A percentile compares a stretch with the other conserved stretches of the same genome.
phyloP scores from a whole-genome alignment of 2,113 vertebrate species.

The Heteronetta atricapilla region DNA sequence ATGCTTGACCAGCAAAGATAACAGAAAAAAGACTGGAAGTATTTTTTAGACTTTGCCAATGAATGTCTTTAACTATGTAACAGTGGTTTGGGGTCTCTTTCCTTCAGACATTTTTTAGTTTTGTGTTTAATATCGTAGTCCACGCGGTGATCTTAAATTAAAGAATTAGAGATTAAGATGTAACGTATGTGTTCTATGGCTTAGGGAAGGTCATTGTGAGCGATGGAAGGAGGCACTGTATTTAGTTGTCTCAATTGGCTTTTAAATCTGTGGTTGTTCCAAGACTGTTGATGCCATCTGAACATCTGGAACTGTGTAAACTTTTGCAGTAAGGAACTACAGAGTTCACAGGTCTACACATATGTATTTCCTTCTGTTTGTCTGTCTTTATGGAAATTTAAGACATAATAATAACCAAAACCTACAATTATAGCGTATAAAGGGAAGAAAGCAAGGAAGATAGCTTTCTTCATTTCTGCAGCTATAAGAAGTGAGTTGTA shows the following conservation, averaged over 20 bases:
- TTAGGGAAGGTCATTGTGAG: neutral
- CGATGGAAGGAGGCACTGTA: accelerated
- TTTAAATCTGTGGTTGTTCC: neutral
- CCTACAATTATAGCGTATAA: neutral
- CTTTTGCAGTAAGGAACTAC: neutral
- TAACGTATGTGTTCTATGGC: accelerated
- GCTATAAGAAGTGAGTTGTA: neutral
- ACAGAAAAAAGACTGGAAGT: neutral
- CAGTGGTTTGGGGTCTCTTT: neutral
- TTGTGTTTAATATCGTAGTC: neutral
- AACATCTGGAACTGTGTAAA: neutral
- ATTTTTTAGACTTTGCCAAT: neutral
- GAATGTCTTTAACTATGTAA: neutral
- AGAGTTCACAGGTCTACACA: neutral
- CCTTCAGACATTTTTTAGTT: neutral
- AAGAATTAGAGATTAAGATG: neutral
- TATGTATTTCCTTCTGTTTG: neutral
- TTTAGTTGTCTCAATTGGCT: neutral
- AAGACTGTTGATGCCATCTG: neutral
- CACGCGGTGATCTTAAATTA: neutral
- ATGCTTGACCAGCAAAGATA: neutral
- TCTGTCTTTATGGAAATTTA: neutral
- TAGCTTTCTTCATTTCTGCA: neutral
- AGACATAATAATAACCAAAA: neutral
- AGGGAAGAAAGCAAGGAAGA: neutral